Evolutionary conservation across 2,113 vertebrate species (phyloP).

Genomic region (Pimephales promelas): DNA sequence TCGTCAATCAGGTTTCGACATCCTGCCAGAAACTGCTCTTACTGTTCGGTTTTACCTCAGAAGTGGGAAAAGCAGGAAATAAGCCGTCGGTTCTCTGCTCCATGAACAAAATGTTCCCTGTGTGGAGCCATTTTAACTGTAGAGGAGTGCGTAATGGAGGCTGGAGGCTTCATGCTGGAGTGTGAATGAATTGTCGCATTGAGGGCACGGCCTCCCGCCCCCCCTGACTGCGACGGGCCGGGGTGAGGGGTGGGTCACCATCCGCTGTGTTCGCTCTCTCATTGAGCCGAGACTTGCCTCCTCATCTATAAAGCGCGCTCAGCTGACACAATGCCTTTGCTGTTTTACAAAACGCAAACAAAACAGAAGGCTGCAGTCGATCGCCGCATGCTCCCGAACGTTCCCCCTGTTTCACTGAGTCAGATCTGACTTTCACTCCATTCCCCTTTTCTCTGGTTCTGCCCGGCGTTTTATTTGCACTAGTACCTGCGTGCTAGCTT

Average conservation of each 20-base stretch:
- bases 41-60: not conserved
- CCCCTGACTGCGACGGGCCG: not conserved
- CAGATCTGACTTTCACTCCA: conserved; percentile 24
- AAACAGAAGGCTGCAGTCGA: conserved; percentile 50
- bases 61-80: not conserved
- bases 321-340: conserved; percentile 49
- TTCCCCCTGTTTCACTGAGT: conserved; percentile 22
- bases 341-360: conserved; percentile 52
- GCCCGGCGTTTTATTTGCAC: not conserved
- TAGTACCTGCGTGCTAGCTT: not conserved
- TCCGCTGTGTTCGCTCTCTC: not conserved
- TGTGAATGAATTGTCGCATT: conserved; percentile 3
- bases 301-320: conserved; percentile 47
- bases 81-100: not conserved
- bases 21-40: not conserved
- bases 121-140: conserved; percentile 20
- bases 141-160: not conserved
- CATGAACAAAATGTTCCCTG: conserved; percentile 15
- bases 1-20: not conserved
- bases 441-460: not conserved
- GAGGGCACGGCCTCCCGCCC: not conserved
- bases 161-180: not conserved
- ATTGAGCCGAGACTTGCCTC: conserved; percentile 27
- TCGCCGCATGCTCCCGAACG: conserved; percentile 35
- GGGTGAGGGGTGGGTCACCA: conserved; percentile 26